A percentile compares a stretch with the other conserved stretches of the same genome.
phyloP scores from a whole-genome alignment of 35 echinoderm and acorn worm genomes.

The Acanthaster planci region DNA sequence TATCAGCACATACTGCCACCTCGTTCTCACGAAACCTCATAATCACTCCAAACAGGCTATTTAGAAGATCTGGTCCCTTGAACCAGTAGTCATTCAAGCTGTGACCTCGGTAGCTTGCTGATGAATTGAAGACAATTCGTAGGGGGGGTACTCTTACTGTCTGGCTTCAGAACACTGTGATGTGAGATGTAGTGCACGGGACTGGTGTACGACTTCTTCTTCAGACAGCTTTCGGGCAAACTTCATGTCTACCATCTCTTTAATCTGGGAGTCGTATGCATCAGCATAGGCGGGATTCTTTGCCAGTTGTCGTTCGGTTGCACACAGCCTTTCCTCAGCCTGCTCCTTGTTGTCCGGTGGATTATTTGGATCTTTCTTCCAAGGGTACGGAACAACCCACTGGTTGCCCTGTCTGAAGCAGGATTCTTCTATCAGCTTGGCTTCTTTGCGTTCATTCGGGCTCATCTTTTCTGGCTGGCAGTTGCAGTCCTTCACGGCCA shows the following conservation, averaged over 20 bases:
- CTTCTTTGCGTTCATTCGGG: too few species aligned
- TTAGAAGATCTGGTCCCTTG: too few species aligned
- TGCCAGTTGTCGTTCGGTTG: constrained; percentile 40
- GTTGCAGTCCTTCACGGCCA: too few species aligned
- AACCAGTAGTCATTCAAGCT: constrained; percentile 62
- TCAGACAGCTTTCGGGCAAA: too few species aligned
- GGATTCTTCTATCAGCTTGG: too few species aligned
- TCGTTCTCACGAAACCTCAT: constrained; percentile 51
- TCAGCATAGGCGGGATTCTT: background rate
- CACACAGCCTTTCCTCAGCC: constrained; percentile 43
- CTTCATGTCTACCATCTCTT: constrained; percentile 41
- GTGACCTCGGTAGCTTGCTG: constrained; percentile 15
- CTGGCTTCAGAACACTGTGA: too few species aligned
- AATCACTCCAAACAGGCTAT: constrained; percentile 49
- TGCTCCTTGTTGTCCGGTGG: constrained; percentile 61
- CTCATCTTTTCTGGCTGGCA: too few species aligned
- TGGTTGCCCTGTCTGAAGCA: too few species aligned
- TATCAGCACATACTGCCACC: constrained; percentile 53
- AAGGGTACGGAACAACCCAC: constrained; percentile 75
- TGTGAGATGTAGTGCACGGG: constrained; percentile 63
- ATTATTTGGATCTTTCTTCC: constrained; percentile 51
- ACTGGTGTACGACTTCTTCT: constrained; percentile 29
- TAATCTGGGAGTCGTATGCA: constrained; percentile 22
- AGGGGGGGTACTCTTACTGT: constrained; percentile 22
- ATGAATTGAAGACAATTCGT: constrained; percentile 63